Evolutionary conservation across 2,797 vertebrate genomes (phyloP).

Genomic region (Xenops minutus): DNA sequence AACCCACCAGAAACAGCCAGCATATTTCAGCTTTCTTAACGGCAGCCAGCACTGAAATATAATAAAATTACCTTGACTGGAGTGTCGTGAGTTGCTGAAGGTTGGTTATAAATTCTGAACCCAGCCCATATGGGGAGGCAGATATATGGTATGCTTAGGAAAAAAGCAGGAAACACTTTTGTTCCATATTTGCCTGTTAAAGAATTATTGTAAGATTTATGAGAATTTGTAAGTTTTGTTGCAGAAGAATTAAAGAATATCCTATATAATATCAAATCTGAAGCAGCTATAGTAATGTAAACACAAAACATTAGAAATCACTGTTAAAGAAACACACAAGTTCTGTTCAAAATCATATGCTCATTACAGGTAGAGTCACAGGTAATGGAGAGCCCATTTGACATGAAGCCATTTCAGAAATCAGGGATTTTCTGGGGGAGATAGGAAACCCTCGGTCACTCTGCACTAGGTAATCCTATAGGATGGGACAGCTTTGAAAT

Average conservation of each 20-base stretch:
- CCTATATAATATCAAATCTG: neutral
- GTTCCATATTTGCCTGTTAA: constrained; percentile 87
- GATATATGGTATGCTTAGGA: constrained; percentile 84
- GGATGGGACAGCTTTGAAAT: neutral
- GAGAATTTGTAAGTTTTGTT: neutral
- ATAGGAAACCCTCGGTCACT: neutral
- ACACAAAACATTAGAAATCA: neutral
- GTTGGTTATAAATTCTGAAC: constrained; percentile 86
- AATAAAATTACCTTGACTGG: constrained; percentile 75
- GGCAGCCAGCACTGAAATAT: neutral
- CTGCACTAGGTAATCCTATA: neutral
- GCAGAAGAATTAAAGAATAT: neutral
- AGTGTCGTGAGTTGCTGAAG: constrained; percentile 53
- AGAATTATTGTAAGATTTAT: neutral
- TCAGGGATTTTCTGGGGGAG: neutral
- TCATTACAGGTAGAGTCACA: neutral
- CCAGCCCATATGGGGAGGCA: constrained; percentile 88
- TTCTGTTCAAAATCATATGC: neutral
- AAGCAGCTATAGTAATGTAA: neutral
- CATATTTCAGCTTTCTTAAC: neutral
- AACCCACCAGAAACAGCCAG: neutral
- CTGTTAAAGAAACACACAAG: neutral
- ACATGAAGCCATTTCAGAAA: neutral
- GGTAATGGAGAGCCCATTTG: neutral
- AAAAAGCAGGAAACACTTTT: constrained; percentile 79